Base-by-base conservation (phyloP, 2,113 vertebrate species). In the Coptodon bakossiorum region DNA sequence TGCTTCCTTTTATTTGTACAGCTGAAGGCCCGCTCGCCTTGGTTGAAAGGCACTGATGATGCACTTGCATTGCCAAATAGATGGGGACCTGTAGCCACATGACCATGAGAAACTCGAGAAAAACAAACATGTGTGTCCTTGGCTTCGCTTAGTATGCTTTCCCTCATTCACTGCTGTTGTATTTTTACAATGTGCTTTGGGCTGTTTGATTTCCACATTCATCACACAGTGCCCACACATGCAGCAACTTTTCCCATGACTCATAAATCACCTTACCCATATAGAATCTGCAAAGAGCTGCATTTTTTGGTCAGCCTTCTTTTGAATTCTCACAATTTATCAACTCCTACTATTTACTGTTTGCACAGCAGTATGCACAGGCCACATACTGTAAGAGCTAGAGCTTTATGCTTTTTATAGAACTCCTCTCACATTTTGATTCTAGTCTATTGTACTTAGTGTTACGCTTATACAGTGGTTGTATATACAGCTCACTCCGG, bases 1-100 rank as follows among this genome's bases (percentile, higher is more conserved):
- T 81, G 63, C 84, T 84, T 82, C 92, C 83, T 83, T 48, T 91
- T 97, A 94, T 97, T 97, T 96, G 92, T 86, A 92, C 97, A 97
- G 96, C 96, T 97, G 96, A 96, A 87, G 40, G 85, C 50, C 31
- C 53, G 8, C 8, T 13, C 6, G 19, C 88, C 71, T 61, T 80
- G 36, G 14, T 6, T 79, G 87, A 91, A 92, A 94, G 88, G 54
- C 87, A 82, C 24, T 57, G 34, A 76, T 83, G 57, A 90, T 93
- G 91, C 90, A 91, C 92, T 83, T 85, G 38, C 3, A 3, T 86
- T 91, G 91, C 84, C 86, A 80, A 82, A 36, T 90, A 94, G 86
- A 88, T 40, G 80, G 53, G 53, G 87, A 86, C 52, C 83, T 91
- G 56, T 17, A n/a, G 36, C 22, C 66, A 24, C 89, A 83, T 34